Percentiles rank a stretch among this genome's conserved stretches.
phyloP scores from a whole-genome alignment of 2,888 invertebrate species.

The Eristalinus sepulchralis region DNA sequence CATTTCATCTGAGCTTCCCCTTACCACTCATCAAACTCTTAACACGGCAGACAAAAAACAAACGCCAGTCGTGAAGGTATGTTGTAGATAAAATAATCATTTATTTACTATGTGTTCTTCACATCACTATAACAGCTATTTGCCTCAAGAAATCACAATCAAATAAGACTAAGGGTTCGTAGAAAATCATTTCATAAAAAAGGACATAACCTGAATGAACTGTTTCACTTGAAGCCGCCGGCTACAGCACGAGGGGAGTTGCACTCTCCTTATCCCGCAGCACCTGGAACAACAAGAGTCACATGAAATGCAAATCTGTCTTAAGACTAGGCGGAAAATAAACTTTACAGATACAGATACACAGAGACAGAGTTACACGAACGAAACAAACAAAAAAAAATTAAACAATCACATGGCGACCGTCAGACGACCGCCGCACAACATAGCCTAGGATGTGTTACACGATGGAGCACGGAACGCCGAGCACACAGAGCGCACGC shows the following conservation, averaged over 20 bases:
- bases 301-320: not conserved
- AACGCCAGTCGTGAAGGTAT: slow-evolving; percentile 13
- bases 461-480: not conserved
- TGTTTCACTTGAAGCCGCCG: slow-evolving; percentile 40
- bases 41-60: too few relatives aligned
- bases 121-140: slow-evolving; percentile 17
- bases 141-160: slow-evolving; percentile 5
- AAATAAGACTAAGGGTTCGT: slow-evolving; percentile 3
- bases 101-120: slow-evolving; percentile 25
- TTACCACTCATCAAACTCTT: too few relatives aligned
- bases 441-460: not conserved
- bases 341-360: not conserved
- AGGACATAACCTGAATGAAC: slow-evolving; percentile 41
- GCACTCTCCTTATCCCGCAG: slow-evolving; percentile 7
- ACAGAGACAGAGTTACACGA: not conserved
- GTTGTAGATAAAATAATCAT: slow-evolving; percentile 41
- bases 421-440: not conserved
- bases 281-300: slow-evolving; percentile 11
- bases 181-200: not conserved
- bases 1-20: too few relatives aligned
- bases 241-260: slow-evolving; percentile 36
- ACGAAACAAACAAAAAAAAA: not conserved
- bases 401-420: not conserved
- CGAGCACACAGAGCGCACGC: not conserved
- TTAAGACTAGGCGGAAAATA: not conserved